These are phyloP conservation scores for Tolypeutes matacus DNA, from an alignment of 2,797 vertebrate genomes.

Conservation along the genomic window DNA sequence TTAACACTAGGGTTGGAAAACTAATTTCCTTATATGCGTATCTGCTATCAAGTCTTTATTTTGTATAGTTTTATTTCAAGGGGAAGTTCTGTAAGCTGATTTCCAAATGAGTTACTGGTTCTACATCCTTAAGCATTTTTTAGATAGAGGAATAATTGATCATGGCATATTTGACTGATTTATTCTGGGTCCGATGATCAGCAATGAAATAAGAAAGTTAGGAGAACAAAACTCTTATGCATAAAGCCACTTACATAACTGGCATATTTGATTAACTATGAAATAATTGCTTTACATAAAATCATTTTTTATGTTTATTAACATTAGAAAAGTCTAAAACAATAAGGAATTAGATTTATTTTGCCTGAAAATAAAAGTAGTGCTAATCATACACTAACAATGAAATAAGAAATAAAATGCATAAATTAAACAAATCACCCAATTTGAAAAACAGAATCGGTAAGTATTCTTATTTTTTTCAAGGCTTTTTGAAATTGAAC, in stretches of 20 bases:
- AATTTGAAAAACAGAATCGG: conserved; percentile 54
- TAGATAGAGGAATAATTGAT: not conserved
- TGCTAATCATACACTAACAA: not conserved
- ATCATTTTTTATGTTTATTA: conserved; percentile 21
- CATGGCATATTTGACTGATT: conserved; percentile 38
- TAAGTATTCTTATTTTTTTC: conserved; percentile 54
- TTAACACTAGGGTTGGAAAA: not conserved
- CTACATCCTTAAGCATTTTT: not conserved
- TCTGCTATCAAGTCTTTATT: not conserved
- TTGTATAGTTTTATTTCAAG: conserved; percentile 47
- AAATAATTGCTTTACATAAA: conserved; percentile 34
- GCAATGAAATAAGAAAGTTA: not conserved
- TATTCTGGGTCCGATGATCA: not conserved
- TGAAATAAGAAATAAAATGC: not conserved
- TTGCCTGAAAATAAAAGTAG: conserved; percentile 24
- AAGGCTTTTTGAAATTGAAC: conserved; percentile 44
- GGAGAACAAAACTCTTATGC: not conserved
- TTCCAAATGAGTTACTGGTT: not conserved
- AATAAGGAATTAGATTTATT: not conserved
- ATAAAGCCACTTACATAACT: not conserved
- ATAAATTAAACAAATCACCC: not conserved
- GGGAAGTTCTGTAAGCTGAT: not conserved
- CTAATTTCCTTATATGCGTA: not conserved
- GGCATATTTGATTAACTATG: not conserved
- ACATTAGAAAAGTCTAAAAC: conserved; percentile 13